Percentiles rank a stretch among this genome's conserved stretches.
Evolutionary conservation across 1,140 invertebrate species (phyloP).

Genomic region (Pinna nobilis): DNA sequence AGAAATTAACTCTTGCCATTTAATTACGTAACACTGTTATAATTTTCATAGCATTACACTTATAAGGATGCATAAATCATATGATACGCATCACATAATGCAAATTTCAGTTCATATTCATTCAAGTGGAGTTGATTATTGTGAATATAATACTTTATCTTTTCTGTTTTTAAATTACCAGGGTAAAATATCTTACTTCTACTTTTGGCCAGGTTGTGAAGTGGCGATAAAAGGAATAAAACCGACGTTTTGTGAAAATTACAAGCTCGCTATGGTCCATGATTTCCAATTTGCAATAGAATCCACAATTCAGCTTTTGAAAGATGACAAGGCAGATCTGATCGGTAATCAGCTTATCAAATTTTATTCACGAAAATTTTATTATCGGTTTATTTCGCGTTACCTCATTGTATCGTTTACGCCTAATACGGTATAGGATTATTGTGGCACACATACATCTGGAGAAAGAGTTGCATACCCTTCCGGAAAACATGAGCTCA

Average conservation of each 20-base stretch:
- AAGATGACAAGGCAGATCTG: conserved; percentile 48
- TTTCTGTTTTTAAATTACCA: conserved; percentile 40
- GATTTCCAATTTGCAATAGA: conserved; percentile 36
- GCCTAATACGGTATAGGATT: too few species aligned
- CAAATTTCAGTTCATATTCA: background rate
- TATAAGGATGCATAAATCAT: background rate
- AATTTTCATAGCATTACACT: background rate
- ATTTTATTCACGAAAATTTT: background rate
- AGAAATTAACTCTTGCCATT: too few species aligned
- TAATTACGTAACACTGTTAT: background rate
- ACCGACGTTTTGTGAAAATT: conserved; percentile 67
- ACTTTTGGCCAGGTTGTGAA: conserved; percentile 75
- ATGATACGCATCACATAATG: background rate
- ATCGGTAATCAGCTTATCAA: conserved; percentile 25
- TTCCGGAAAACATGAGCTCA: too few species aligned
- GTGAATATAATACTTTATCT: background rate
- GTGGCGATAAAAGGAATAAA: conserved; percentile 68
- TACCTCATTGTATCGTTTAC: too few species aligned
- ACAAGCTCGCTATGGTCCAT: conserved; percentile 39
- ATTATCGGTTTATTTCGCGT: too few species aligned
- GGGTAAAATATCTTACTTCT: conserved; percentile 69
- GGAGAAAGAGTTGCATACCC: too few species aligned
- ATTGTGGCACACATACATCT: too few species aligned
- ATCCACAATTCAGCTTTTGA: conserved; percentile 35
- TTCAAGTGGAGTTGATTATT: background rate